Evolutionary conservation across 2,888 invertebrate species (phyloP), one percentile per base, ranked within the genome.

Genomic region (Oxycera nigricornis): DNA sequence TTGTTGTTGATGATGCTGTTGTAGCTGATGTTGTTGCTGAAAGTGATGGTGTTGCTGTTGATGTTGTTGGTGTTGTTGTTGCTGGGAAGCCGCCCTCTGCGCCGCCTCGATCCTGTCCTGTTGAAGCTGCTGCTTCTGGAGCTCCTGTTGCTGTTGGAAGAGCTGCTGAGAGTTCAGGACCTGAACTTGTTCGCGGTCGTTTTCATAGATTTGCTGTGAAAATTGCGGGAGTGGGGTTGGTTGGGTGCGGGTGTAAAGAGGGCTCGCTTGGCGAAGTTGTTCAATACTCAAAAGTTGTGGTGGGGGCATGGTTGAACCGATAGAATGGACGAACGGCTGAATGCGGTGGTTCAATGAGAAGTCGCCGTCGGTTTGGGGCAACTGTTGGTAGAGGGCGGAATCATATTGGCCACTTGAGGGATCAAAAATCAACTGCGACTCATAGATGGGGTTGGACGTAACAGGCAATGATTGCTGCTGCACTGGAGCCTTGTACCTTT

Each of bases 351-450:
- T 92, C 78, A 93, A 83, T 79, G 89, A 89, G 80, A 92, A 87
- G 79, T 92, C 92, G 77, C 91, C 91, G 77, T 89, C 88, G 57
- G 90, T 90, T 84, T 92, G 92, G 26, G 93, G 93, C 70, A 93
- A 85, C 20, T 90, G 88, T 83, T 94, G 94, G 86, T 90, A 93
- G 52, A 93, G 86, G 79, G 93, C 91, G 30, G 92, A 92, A 81
- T 93, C 91, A 87, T 94, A 94, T 80, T 91, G 90, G 65, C 93
- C 93, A 79, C 91, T 90, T 35, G 89, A 83, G 22, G 93, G 93
- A 83, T 94, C 93, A 83, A 89, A 94, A 0, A 93, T 89, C 31
- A 94, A 86, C 81, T 93, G 92, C 24, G 93, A 92, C 67, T 92
- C 91, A 84, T 93, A 94, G 73, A 93, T 88, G 74, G 92, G 92